Conservation (phyloP, 2,888 invertebrate genomes). For the Perizoma flavofasciatum region DNA sequence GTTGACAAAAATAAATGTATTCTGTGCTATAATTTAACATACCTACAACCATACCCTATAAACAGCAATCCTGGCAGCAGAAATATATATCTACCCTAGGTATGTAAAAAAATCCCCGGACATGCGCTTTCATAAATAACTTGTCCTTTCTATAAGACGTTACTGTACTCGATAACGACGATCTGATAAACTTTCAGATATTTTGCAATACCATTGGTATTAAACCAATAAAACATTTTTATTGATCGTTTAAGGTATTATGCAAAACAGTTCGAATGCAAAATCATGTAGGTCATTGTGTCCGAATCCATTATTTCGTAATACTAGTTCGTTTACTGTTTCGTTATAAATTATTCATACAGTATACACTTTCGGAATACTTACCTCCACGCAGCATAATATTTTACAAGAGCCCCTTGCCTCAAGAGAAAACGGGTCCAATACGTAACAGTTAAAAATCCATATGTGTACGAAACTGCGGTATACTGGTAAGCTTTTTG, state of each 20-base stretch:
- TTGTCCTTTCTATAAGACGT: neutral
- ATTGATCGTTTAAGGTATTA: slow-evolving; percentile 15
- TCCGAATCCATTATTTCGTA: slow-evolving; percentile 31
- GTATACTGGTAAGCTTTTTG: slow-evolving; percentile 14
- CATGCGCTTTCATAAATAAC: no score
- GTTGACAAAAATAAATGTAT: no score
- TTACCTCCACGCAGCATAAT: neutral
- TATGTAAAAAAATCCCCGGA: no score
- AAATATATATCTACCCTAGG: no score
- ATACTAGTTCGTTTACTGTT: slow-evolving; percentile 33
- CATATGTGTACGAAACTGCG: slow-evolving; percentile 14
- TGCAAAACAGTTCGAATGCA: slow-evolving; percentile 18
- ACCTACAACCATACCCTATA: no score
- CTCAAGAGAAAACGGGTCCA: slow-evolving; percentile 6
- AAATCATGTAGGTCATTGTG: slow-evolving; percentile 26
- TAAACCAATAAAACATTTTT: slow-evolving; percentile 13
- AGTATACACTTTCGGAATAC: slow-evolving; percentile 18
- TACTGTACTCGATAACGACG: neutral
- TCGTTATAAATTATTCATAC: slow-evolving; percentile 38
- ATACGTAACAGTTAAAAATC: slow-evolving; percentile 19
- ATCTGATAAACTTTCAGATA: slow-evolving; percentile 7
- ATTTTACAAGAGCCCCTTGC: slow-evolving; percentile 11
- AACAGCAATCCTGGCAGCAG: no score
- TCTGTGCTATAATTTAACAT: no score
- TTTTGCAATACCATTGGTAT: slow-evolving; percentile 2